These are phyloP conservation scores for Corella eumyota DNA, from an alignment of 23 tunicate species.

Conservation along the genomic window DNA sequence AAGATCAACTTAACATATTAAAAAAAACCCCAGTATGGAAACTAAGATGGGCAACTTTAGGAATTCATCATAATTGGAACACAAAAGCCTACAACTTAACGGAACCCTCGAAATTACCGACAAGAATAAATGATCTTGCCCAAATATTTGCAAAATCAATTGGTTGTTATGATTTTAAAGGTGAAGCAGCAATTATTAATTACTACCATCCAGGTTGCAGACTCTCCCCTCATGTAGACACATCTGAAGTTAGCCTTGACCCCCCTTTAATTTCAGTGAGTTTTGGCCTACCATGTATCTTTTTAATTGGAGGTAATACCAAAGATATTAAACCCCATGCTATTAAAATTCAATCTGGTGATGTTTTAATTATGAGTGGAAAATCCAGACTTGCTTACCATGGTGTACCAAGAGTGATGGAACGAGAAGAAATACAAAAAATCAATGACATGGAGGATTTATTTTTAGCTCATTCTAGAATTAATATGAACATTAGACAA, in stretches of 20 bases:
- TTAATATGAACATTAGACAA: constrained; percentile 89
- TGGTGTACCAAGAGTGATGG: constrained; percentile 81
- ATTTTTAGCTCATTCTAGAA: constrained; percentile 56
- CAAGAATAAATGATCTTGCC: constrained; percentile 22
- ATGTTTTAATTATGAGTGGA: constrained; percentile 87
- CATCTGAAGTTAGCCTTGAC: constrained; percentile 52
- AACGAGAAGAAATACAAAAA: constrained; percentile 5
- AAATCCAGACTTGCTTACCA: constrained; percentile 78
- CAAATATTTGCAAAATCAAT: constrained; percentile 26
- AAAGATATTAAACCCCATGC: constrained; percentile 48
- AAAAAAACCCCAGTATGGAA: constrained; percentile 68
- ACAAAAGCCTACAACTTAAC: constrained; percentile 50
- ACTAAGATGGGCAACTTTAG: constrained; percentile 94
- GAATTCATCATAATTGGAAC: constrained; percentile 94
- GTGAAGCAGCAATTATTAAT: constrained; percentile 88
- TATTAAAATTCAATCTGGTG: constrained; percentile 67
- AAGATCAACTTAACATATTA: constrained; percentile 28
- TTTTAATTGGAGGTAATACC: constrained; percentile 66
- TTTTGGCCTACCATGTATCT: constrained; percentile 73
- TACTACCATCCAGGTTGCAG: constrained; percentile 78
- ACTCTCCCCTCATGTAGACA: constrained; percentile 71
- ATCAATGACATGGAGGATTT: constrained; percentile 27
- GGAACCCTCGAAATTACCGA: constrained; percentile 23
- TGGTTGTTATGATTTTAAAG: constrained; percentile 39
- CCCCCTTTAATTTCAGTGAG: constrained; percentile 75